Conservation (phyloP, 2,797 vertebrate species). For the Periophthalmus magnuspinnatus region DNA sequence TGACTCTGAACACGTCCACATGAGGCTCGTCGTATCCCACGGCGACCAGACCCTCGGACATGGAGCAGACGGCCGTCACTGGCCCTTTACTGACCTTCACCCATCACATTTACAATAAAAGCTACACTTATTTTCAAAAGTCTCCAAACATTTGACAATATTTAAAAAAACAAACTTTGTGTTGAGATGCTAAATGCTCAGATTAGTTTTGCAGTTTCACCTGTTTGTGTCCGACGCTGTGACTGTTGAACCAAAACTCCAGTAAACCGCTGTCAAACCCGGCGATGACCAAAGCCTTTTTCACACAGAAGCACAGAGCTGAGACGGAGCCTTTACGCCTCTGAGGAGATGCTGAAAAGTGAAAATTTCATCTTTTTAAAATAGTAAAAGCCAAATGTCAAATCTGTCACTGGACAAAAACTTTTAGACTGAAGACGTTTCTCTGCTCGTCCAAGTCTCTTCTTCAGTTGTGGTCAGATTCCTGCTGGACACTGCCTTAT, state of each 20-base stretch:
- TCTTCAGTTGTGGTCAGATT: no score
- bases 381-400: no score
- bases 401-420: no score
- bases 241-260: conserved; percentile 72
- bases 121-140: neutral
- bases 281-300: conserved; percentile 61
- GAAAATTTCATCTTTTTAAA: no score
- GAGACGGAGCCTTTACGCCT: conserved; percentile 49
- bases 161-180: no score
- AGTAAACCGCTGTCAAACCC: conserved; percentile 79
- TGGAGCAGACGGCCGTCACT: conserved; percentile 59
- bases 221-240: conserved; percentile 56
- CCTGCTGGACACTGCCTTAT: no score
- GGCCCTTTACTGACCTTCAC: conserved; percentile 48
- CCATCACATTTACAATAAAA: neutral
- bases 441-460: no score
- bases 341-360: conserved; percentile 35
- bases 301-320: conserved; percentile 72
- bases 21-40: conserved; percentile 46
- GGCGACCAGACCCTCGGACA: conserved; percentile 67
- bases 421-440: no score
- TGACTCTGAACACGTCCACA: conserved; percentile 68
- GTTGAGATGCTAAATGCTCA: no score
- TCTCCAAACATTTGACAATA: neutral
- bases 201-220: conserved; percentile 25